Percentiles rank a stretch among this genome's conserved stretches.
Conservation (phyloP, 2,113 vertebrate genomes). For the Silurus glanis region DNA sequence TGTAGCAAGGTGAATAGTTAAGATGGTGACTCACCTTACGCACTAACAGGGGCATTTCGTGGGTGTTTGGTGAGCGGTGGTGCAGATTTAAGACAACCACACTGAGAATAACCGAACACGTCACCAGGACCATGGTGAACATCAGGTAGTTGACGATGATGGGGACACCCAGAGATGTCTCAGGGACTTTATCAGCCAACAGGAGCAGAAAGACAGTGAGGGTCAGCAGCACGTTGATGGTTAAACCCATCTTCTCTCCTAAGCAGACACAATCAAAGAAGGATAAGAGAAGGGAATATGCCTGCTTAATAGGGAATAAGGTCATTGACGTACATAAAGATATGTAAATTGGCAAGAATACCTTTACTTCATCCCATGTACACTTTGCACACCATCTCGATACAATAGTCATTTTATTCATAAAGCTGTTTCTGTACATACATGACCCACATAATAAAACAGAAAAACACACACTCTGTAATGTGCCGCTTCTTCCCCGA, state of each 20-base stretch:
- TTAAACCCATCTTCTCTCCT: conserved; percentile 93
- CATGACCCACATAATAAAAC: not conserved
- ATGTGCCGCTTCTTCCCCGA: not conserved
- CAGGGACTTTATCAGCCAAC: conserved; percentile 87
- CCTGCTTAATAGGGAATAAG: not conserved
- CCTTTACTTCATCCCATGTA: too few species aligned
- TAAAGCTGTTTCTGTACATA: not conserved
- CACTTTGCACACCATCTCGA: not conserved
- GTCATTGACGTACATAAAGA: not conserved
- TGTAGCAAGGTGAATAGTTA: not conserved
- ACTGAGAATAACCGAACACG: conserved; percentile 87
- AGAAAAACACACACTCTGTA: not conserved
- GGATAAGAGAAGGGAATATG: not conserved
- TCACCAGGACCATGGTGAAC: conserved; percentile 90
- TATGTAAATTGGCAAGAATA: not conserved
- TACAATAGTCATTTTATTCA: not conserved
- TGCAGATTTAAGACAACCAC: conserved; percentile 90
- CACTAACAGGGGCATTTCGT: conserved; percentile 86
- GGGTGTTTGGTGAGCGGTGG: conserved; percentile 85
- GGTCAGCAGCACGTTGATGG: conserved; percentile 87
- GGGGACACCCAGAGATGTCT: conserved; percentile 86
- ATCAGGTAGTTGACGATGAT: conserved; percentile 91
- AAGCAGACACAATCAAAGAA: not conserved
- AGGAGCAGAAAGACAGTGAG: conserved; percentile 90
- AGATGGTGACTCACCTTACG: conserved; percentile 74